Evolutionary conservation across 2,113 vertebrate genomes (phyloP), one percentile per base, ranked within the genome.

Genomic region (Carollia perspicillata): DNA sequence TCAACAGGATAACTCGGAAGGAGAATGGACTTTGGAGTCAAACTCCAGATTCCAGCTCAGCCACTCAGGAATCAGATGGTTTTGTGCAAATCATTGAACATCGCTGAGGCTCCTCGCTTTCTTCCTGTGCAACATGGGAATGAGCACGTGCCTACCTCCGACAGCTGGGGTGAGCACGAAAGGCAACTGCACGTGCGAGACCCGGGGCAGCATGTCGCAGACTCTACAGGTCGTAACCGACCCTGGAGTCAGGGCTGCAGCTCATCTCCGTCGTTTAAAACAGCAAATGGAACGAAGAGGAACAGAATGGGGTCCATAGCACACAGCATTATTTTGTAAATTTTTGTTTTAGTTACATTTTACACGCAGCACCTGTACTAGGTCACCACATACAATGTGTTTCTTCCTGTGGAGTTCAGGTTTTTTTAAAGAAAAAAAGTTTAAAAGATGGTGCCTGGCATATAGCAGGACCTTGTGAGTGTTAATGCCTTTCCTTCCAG

Each of bases 331-430:
- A 30, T 55, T 72, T 60, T 91, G 37, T 66, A 60, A 81, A 18
- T 86, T 75, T 86, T 35, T 55, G 18, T 53, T 89, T 91, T 66
- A 60, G 3, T n/a, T 86, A 63, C 11, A 20, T 40, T 95, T 90
- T 30, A 44, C 6, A 51, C 14, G n/a, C 10, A 66, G 18, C 47
- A 14, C 8, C 3, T 28, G 4, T 42, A 66, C 9, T 30, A 35
- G 3, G n/a, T n/a, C n/a, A n/a, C n/a, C n/a, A n/a, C n/a, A n/a
- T n/a, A n/a, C n/a, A n/a, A n/a, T n/a, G n/a, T n/a, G n/a, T n/a
- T n/a, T n/a, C n/a, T n/a, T n/a, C n/a, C n/a, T n/a, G n/a, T n/a
- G n/a, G n/a, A n/a, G n/a, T n/a, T n/a, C n/a, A n/a, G n/a, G n/a
- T n/a, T n/a, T n/a, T n/a, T n/a, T n/a, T n/a, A n/a, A n/a, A n/a